Evolutionary conservation across 2,113 vertebrate species (phyloP).

Genomic region (Apus apus): DNA sequence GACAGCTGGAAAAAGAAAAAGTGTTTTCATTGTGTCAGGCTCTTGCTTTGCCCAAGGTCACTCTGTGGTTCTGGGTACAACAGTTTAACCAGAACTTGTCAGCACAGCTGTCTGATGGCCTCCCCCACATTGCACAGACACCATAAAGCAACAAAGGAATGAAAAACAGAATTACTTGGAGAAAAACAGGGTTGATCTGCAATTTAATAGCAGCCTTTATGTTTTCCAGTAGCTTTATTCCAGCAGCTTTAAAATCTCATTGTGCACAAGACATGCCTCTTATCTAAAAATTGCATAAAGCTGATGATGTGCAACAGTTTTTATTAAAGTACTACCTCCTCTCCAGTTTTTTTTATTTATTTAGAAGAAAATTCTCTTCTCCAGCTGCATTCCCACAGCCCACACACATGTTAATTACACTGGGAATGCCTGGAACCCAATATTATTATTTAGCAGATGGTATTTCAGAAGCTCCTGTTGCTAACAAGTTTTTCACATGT

Average conservation of each 20-base stretch:
- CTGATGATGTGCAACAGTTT: background rate
- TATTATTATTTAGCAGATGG: background rate
- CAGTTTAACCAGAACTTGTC: background rate
- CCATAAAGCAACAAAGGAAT: background rate
- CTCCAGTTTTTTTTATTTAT: background rate
- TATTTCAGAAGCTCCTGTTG: background rate
- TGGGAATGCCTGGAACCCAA: background rate
- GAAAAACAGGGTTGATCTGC: background rate
- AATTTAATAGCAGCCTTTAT: background rate
- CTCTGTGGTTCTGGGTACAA: background rate
- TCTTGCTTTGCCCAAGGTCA: accelerated
- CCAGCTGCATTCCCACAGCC: background rate
- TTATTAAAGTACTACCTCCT: background rate
- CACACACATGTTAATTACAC: background rate
- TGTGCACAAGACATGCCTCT: background rate
- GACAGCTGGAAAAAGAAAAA: background rate
- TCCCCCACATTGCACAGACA: background rate
- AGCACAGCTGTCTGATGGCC: background rate
- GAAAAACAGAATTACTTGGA: background rate
- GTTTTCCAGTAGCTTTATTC: background rate
- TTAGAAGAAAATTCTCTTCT: background rate
- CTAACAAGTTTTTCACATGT: background rate
- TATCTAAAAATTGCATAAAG: background rate
- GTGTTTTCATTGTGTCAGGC: background rate
- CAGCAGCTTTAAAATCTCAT: background rate